Evolutionary conservation across 2,888 invertebrate species (phyloP).

Genomic region (Copidosoma aretas): DNA sequence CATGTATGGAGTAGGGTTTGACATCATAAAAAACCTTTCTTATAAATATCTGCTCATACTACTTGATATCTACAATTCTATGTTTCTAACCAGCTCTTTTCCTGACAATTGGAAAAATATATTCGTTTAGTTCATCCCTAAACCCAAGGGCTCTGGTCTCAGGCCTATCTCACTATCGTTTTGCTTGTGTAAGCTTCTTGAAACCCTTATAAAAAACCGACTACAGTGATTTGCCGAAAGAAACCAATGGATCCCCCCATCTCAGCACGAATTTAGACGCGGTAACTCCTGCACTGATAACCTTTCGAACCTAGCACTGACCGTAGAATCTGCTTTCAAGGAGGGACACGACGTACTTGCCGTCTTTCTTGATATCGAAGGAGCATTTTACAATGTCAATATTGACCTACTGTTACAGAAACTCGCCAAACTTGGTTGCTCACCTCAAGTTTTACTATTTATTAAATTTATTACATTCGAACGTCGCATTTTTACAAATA

Average conservation of each 20-base stretch:
- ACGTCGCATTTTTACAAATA: background rate
- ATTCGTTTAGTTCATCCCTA: constrained; percentile 16
- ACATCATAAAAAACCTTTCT: constrained; percentile 4
- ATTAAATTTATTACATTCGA: constrained; percentile 7
- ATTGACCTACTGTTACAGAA: background rate
- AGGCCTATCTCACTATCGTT: constrained; percentile 21
- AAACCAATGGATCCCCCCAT: background rate
- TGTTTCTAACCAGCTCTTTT: background rate
- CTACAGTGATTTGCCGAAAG: constrained; percentile 20
- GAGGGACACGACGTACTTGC: background rate
- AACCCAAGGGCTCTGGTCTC: background rate
- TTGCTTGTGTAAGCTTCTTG: constrained; percentile 19
- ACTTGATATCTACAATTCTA: constrained; percentile 21
- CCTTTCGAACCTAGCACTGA: constrained; percentile 11
- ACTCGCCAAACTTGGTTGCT: background rate
- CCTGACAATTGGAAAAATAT: constrained; percentile 13
- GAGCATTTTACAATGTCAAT: constrained; percentile 10
- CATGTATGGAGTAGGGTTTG: constrained; percentile 19
- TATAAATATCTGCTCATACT: constrained; percentile 7
- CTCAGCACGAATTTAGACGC: constrained; percentile 12
- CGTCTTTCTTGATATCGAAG: constrained; percentile 5
- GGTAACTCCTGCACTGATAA: constrained; percentile 13
- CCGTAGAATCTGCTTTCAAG: constrained; percentile 4
- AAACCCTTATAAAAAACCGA: constrained; percentile 20
- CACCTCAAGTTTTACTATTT: background rate